A percentile compares a stretch with the other conserved stretches of the same genome.
Conservation (phyloP, 2,113 vertebrate species). For the Eclectus roratus region DNA sequence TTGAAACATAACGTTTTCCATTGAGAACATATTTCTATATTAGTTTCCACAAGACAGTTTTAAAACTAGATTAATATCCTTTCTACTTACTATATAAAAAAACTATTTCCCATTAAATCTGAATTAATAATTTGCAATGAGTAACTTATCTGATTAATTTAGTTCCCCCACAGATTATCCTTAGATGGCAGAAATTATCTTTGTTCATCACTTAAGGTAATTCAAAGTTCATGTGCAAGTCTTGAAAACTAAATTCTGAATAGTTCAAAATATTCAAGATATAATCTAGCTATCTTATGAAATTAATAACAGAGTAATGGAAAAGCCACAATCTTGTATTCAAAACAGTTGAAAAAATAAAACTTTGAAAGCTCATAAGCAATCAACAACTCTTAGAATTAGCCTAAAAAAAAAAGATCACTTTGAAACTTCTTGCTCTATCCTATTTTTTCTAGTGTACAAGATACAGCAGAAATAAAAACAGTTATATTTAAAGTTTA, state of each 20-base stretch:
- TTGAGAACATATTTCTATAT: constrained; percentile 7
- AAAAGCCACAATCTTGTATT: not conserved
- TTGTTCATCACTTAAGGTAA: not conserved
- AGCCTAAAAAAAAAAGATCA: too few species aligned
- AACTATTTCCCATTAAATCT: not conserved
- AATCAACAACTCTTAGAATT: not conserved
- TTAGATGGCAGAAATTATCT: not conserved
- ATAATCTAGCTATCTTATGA: not conserved
- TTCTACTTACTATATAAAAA: not conserved
- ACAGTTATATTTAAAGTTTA: not conserved
- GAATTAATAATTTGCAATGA: not conserved
- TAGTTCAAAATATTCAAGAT: not conserved
- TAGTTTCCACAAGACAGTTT: constrained; percentile 10
- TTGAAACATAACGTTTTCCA: constrained; percentile 4
- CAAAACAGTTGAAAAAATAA: not conserved
- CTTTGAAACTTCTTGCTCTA: not conserved
- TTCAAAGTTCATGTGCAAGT: not conserved
- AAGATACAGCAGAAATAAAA: not conserved
- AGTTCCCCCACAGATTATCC: not conserved
- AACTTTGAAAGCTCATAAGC: not conserved
- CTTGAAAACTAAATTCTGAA: not conserved
- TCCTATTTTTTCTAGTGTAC: not conserved
- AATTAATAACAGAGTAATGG: not conserved
- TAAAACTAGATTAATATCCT: constrained; percentile 11
- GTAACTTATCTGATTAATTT: not conserved